Evolutionary conservation across 2,888 invertebrate genomes (phyloP).

Genomic region (Mellilla xanthometata): DNA sequence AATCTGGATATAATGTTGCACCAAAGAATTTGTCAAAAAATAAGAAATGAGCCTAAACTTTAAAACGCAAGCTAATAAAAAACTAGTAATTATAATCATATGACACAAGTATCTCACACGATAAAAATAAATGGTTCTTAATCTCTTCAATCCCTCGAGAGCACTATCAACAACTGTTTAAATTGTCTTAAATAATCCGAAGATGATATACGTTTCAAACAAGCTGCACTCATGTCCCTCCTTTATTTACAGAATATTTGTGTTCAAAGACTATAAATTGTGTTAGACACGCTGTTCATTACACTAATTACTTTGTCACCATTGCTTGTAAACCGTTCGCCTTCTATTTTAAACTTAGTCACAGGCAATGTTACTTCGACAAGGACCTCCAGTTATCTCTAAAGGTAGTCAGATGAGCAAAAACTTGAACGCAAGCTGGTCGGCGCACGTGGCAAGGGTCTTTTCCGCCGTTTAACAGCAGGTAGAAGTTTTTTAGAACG

Average conservation of each 20-base stretch:
- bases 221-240: conserved; percentile 24
- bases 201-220: conserved; percentile 27
- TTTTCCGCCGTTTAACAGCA: conserved; percentile 75
- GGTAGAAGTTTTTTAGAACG: conserved; percentile 70
- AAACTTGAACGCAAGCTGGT: conserved; percentile 57
- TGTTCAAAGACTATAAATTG: conserved; percentile 34
- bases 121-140: no score
- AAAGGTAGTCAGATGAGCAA: conserved; percentile 11
- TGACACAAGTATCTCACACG: no score
- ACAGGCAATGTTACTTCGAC: conserved; percentile 2
- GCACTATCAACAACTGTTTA: conserved; percentile 22
- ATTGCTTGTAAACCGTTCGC: not conserved
- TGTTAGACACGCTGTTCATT: conserved; percentile 13
- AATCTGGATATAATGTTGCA: no score
- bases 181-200: conserved; percentile 16
- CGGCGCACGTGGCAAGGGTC: conserved; percentile 75
- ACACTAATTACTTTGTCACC: conserved; percentile 14
- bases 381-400: not conserved
- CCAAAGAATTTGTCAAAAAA: no score
- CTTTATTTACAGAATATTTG: conserved; percentile 33
- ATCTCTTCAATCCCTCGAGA: no score
- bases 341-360: not conserved
- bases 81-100: no score
- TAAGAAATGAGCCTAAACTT: no score
- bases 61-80: no score